Conservation (phyloP, 1,140 invertebrate species). For the Zelostemma sp. region DNA sequence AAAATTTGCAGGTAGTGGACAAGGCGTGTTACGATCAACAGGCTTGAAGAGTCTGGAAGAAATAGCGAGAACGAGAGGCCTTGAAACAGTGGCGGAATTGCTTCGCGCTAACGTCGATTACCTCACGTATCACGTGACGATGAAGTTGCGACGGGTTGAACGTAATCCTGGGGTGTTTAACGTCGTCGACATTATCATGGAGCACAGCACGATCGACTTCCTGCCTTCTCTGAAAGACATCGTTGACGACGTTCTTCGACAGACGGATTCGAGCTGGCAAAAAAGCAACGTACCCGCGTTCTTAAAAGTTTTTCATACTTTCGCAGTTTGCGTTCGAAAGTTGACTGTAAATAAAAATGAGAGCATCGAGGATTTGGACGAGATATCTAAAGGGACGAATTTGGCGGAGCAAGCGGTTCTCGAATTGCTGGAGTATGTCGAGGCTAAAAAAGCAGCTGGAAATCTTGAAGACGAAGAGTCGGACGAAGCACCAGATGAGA, state of each 20-base stretch:
- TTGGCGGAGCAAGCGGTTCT: slow-evolving; percentile 16
- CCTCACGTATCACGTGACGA: slow-evolving; percentile 75
- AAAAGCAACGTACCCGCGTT: slow-evolving; percentile 72
- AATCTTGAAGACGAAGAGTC: slow-evolving; percentile 25
- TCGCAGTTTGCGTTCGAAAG: slow-evolving; percentile 72
- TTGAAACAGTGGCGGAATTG: slow-evolving; percentile 69
- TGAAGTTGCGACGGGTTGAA: slow-evolving; percentile 72
- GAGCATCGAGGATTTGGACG: neutral
- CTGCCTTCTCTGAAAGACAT: slow-evolving; percentile 75
- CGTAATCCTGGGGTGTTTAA: slow-evolving; percentile 71
- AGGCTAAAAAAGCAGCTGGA: slow-evolving; percentile 15
- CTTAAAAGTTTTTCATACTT: slow-evolving; percentile 76
- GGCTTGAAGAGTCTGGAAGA: slow-evolving; percentile 72
- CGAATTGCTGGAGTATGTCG: slow-evolving; percentile 39
- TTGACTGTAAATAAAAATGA: slow-evolving; percentile 57
- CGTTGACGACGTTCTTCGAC: slow-evolving; percentile 74
- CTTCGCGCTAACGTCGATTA: slow-evolving; percentile 76
- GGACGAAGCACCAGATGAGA: slow-evolving; percentile 8
- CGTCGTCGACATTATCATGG: slow-evolving; percentile 76
- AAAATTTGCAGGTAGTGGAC: slow-evolving; percentile 69
- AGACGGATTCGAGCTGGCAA: slow-evolving; percentile 73
- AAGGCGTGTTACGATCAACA: slow-evolving; percentile 70
- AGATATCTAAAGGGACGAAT: neutral
- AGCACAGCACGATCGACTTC: slow-evolving; percentile 73
- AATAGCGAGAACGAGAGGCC: slow-evolving; percentile 69